These are phyloP conservation scores for Papilio gigon DNA, from an alignment of 2,888 invertebrate genomes.

Conservation along the genomic window DNA sequence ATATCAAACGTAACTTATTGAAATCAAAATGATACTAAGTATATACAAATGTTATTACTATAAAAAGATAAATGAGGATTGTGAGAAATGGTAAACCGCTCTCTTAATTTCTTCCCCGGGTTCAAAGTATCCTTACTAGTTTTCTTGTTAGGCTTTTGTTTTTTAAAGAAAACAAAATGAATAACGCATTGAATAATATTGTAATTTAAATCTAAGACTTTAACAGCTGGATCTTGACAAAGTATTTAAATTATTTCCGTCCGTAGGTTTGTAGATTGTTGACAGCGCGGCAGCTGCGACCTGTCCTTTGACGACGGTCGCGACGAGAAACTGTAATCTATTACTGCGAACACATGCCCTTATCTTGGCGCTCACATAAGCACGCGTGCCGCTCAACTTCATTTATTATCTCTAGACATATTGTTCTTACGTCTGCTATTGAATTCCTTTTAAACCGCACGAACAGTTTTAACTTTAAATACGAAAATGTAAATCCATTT, in stretches of 20 bases:
- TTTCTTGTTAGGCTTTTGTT: not conserved
- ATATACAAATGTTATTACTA: not conserved
- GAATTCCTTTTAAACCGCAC: not conserved
- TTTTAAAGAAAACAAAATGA: not conserved
- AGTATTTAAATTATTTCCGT: conserved; percentile 50
- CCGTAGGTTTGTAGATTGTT: conserved; percentile 43
- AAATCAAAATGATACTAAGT: no score
- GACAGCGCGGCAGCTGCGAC: conserved; percentile 48
- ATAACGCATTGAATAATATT: not conserved
- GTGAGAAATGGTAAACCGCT: no score
- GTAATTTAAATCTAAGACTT: conserved; percentile 6
- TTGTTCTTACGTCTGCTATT: not conserved
- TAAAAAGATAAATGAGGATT: no score
- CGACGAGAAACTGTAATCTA: conserved; percentile 51
- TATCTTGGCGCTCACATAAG: conserved; percentile 37
- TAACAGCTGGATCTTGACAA: conserved; percentile 14
- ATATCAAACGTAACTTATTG: no score
- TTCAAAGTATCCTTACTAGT: not conserved
- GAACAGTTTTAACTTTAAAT: not conserved
- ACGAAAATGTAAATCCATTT: not conserved
- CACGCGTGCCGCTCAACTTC: conserved; percentile 28
- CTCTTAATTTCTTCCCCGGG: no score
- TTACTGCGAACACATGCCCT: conserved; percentile 43
- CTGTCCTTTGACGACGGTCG: conserved; percentile 53
- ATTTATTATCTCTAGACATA: conserved; percentile 34